Evolutionary conservation across 2,113 vertebrate genomes (phyloP).

Genomic region (Indicator indicator): DNA sequence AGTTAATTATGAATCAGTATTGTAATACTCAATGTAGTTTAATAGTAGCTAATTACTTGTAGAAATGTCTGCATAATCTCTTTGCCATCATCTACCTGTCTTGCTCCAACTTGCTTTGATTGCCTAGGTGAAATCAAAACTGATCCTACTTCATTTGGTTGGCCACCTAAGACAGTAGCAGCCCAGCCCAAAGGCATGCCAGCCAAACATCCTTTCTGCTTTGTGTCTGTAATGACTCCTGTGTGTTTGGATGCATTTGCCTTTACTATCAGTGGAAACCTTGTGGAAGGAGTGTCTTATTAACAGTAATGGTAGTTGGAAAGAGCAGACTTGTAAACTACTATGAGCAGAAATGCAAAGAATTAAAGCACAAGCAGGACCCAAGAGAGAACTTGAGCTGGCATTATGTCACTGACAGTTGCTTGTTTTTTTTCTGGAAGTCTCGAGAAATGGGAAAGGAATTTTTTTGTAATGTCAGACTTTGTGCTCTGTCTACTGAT

Average conservation of each 20-base stretch:
- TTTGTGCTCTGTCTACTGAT: neutral
- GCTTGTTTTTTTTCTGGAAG: constrained; percentile 15
- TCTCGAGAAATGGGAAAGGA: neutral
- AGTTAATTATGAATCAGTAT: neutral
- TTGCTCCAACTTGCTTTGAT: neutral
- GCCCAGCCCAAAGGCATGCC: neutral
- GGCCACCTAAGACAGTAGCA: neutral
- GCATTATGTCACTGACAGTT: constrained; percentile 6
- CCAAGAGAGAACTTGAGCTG: neutral
- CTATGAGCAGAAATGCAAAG: neutral
- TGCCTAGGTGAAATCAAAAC: neutral
- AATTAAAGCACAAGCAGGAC: neutral
- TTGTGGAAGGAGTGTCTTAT: neutral
- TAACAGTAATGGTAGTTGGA: neutral
- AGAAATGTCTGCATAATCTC: neutral
- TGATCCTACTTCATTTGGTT: neutral
- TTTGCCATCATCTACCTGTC: neutral
- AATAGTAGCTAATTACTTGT: neutral
- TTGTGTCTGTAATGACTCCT: neutral
- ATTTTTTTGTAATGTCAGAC: neutral
- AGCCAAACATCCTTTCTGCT: neutral
- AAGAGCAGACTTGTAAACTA: neutral
- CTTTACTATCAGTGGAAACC: neutral
- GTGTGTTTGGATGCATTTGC: neutral
- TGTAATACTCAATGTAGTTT: neutral